Evolutionary conservation across 35 echinoderm and acorn worm genomes (phyloP).

Genomic region (Anneissia japonica): DNA sequence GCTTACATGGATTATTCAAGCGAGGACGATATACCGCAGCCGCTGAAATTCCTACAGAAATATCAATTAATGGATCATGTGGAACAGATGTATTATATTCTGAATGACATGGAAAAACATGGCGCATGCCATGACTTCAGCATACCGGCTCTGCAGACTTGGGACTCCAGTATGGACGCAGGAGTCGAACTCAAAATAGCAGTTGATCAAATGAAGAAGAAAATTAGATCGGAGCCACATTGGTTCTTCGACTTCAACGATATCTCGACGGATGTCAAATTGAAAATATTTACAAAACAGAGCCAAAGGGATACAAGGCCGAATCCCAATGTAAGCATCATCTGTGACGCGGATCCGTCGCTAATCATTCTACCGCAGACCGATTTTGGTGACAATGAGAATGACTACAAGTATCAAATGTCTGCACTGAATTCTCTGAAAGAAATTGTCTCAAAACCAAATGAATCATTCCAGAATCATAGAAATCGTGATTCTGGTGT

Average conservation of each 20-base stretch:
- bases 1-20: not conserved
- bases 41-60: not conserved
- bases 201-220: not conserved
- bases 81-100: not conserved
- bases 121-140: not conserved
- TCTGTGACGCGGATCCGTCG: not conserved
- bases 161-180: not conserved
- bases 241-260: not conserved
- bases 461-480: too few species aligned
- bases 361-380: not conserved
- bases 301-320: not conserved
- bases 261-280: not conserved
- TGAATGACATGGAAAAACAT: not conserved
- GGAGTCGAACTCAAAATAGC: not conserved
- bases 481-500: too few species aligned
- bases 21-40: not conserved
- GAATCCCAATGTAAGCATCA: not conserved
- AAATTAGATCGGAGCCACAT: not conserved
- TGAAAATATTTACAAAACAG: not conserved
- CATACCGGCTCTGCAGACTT: not conserved
- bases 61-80: not conserved
- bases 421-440: not conserved
- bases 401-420: not conserved
- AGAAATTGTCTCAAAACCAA: not conserved
- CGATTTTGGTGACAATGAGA: not conserved